These are phyloP conservation scores for Sebastiscus albofasciatus DNA, from an alignment of 2,797 vertebrate genomes.

Conservation along the genomic window DNA sequence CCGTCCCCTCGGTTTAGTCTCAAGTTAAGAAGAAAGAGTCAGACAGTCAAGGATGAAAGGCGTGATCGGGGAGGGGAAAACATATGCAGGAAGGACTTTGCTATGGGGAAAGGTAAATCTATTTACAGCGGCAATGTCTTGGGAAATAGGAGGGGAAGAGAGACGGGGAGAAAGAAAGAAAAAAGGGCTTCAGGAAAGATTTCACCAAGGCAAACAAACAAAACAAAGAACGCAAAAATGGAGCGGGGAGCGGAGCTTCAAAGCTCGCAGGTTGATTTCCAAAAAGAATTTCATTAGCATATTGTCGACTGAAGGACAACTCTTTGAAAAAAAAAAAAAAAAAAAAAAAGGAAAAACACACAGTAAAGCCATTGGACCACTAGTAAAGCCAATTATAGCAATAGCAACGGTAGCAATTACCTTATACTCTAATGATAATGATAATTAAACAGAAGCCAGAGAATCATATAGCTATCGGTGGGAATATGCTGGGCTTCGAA, in stretches of 20 bases:
- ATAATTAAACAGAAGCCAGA: constrained; percentile 45
- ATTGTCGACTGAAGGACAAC: constrained; percentile 62
- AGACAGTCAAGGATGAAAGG: constrained; percentile 60
- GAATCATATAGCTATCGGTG: constrained; percentile 50
- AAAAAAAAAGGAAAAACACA: not conserved
- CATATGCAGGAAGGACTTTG: constrained; percentile 65
- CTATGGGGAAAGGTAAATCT: constrained; percentile 79
- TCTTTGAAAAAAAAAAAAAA: constrained; percentile 14
- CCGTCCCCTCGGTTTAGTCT: constrained; percentile 38
- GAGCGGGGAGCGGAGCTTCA: constrained; percentile 44
- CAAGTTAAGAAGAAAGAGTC: constrained; percentile 30
- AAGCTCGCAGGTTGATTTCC: constrained; percentile 65
- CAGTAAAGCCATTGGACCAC: constrained; percentile 11
- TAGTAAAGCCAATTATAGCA: constrained; percentile 53
- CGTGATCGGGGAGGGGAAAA: constrained; percentile 37
- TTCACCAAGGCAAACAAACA: constrained; percentile 70
- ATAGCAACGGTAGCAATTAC: constrained; percentile 38
- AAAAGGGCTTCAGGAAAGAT: constrained; percentile 66
- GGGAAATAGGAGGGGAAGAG: constrained; percentile 62
- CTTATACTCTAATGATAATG: constrained; percentile 54
- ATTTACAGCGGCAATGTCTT: constrained; percentile 75
- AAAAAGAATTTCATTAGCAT: constrained; percentile 68
- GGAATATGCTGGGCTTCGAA: constrained; percentile 42
- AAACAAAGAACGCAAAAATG: constrained; percentile 56
- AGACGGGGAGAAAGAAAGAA: constrained; percentile 1